Evolutionary conservation across 2,113 vertebrate species (phyloP).

Genomic region (Chionis minor): DNA sequence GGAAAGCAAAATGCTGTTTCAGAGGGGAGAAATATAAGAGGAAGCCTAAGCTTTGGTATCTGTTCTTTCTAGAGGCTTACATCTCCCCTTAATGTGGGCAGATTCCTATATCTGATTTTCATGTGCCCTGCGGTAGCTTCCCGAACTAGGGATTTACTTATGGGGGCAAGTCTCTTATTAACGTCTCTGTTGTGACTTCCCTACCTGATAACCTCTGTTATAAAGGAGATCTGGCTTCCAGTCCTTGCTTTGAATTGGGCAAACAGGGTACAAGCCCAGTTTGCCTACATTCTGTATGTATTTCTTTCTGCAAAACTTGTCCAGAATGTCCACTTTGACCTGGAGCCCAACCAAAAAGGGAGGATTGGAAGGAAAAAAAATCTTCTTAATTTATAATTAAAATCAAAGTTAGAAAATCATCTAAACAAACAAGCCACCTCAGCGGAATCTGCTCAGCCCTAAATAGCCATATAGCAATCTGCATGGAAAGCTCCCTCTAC

Average conservation of each 20-base stretch:
- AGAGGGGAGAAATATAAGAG: not conserved
- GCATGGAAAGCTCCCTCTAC: not conserved
- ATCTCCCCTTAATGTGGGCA: not conserved
- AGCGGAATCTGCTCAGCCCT: not conserved
- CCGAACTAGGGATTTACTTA: not conserved
- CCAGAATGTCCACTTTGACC: not conserved
- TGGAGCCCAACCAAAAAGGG: not conserved
- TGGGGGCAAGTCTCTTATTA: not conserved
- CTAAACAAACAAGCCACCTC: fast-evolving
- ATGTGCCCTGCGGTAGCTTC: not conserved
- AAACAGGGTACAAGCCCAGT: not conserved
- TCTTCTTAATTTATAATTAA: not conserved
- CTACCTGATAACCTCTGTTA: not conserved
- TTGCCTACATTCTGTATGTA: not conserved
- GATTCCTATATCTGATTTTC: not conserved
- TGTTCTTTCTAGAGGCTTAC: not conserved
- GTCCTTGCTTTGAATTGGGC: not conserved
- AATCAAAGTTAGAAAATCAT: not conserved
- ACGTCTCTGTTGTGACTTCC: not conserved
- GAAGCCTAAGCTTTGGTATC: not conserved
- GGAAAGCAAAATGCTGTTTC: not conserved
- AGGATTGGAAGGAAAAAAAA: not conserved
- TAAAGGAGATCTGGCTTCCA: not conserved
- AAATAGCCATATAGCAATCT: not conserved
- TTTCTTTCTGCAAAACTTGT: not conserved